Percentiles rank a stretch among this genome's conserved stretches.
phyloP scores from a whole-genome alignment of 2,113 vertebrate species.

The Rhagologus leucostigma region DNA sequence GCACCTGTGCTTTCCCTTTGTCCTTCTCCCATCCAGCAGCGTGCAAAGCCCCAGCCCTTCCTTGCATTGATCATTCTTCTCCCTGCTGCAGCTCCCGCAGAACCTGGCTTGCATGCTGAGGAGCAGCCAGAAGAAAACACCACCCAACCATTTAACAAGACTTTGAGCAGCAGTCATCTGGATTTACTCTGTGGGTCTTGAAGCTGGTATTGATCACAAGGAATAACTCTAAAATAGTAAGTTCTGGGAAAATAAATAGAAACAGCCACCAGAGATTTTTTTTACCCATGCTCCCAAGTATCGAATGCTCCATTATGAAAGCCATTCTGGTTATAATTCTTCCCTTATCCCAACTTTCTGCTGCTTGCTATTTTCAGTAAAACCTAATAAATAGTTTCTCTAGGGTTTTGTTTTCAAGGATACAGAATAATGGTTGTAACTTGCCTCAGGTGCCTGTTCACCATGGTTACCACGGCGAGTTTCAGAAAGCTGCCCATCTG shows the following conservation, averaged over 20 bases:
- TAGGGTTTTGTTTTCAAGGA: not conserved
- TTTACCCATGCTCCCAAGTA: not conserved
- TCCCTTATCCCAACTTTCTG: constrained; percentile 5
- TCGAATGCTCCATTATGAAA: not conserved
- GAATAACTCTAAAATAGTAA: not conserved
- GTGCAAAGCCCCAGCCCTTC: not conserved
- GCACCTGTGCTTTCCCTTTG: not conserved
- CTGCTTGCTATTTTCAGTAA: not conserved
- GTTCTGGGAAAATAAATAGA: not conserved
- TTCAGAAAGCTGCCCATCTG: not conserved
- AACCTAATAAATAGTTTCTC: not conserved
- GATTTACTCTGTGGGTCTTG: not conserved
- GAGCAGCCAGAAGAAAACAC: not conserved
- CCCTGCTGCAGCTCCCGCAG: not conserved
- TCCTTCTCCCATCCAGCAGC: fast-evolving
- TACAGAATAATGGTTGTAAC: not conserved
- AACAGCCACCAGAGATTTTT: not conserved
- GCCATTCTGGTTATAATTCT: not conserved
- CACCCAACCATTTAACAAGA: not conserved
- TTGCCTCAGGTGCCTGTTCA: not conserved
- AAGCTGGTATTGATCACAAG: constrained; percentile 7
- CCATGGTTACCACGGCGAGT: not conserved
- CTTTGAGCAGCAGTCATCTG: not conserved
- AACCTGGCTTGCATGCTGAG: not conserved
- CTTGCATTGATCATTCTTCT: not conserved